These are phyloP conservation scores for Metalampra italica DNA, from an alignment of 2,888 invertebrate genomes.

Conservation along the genomic window DNA sequence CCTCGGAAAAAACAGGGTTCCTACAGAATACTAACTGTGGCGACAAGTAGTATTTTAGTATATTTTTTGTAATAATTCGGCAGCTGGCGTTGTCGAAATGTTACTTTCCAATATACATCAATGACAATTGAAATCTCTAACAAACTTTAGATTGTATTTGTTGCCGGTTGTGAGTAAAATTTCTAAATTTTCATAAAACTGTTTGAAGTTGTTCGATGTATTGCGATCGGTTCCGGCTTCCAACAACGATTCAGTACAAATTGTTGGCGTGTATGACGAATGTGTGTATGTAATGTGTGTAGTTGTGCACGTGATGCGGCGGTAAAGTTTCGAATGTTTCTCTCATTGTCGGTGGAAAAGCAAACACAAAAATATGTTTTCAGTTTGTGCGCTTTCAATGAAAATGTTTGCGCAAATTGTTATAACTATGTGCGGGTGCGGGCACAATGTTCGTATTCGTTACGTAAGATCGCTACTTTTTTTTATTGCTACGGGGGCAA, in stretches of 20 bases:
- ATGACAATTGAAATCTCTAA: no score
- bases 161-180: no score
- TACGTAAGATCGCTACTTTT: neutral
- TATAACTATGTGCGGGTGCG: neutral
- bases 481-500: no score
- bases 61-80: no score
- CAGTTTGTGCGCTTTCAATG: slow-evolving; percentile 11
- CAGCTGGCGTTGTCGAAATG: no score
- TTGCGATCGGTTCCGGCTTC: neutral
- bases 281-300: neutral
- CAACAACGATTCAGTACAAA: neutral
- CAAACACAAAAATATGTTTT: slow-evolving; percentile 14
- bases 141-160: no score
- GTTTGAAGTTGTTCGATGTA: no score
- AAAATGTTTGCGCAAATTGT: slow-evolving; percentile 2
- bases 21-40: no score
- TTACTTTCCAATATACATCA: no score
- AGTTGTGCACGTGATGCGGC: slow-evolving; percentile 10
- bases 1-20: no score
- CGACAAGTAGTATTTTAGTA: no score
- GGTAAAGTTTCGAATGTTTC: slow-evolving; percentile 19
- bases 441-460: neutral
- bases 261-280: neutral
- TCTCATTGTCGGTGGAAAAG: slow-evolving; percentile 10
- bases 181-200: neutral